Evolutionary conservation across 2,113 vertebrate genomes (phyloP).

Genomic region (Dolichallabes microphthalmus): DNA sequence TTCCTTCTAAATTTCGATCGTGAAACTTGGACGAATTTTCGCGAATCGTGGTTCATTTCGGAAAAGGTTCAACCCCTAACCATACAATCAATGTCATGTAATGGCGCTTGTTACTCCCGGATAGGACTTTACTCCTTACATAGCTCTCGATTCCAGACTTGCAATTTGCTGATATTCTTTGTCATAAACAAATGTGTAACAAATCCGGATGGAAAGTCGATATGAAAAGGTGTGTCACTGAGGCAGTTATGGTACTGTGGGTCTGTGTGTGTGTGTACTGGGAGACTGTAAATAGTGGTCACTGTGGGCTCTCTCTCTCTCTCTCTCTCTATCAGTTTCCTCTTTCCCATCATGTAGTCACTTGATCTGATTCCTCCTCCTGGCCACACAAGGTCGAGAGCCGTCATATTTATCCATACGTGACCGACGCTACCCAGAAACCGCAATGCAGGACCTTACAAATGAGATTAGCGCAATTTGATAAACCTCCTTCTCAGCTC

Average conservation of each 20-base stretch:
- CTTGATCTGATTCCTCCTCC: constrained; percentile 38
- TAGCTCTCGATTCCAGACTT: background rate
- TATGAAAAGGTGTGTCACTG: background rate
- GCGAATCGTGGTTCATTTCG: background rate
- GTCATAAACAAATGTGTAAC: too few relatives aligned
- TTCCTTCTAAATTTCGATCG: background rate
- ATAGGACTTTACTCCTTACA: background rate
- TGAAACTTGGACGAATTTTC: background rate
- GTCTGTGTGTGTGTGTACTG: constrained; percentile 5
- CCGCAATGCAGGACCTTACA: background rate
- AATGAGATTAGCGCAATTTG: constrained; percentile 2
- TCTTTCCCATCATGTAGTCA: constrained; percentile 32
- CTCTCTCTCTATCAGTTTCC: constrained; percentile 23
- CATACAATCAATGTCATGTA: background rate
- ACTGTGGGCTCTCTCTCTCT: background rate
- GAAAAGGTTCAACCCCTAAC: background rate
- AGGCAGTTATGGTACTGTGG: background rate
- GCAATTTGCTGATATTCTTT: background rate
- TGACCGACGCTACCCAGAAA: background rate
- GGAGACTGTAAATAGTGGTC: constrained; percentile 22
- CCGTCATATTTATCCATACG: background rate
- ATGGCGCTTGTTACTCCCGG: too few relatives aligned
- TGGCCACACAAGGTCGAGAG: constrained; percentile 52
- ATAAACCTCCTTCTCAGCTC: background rate
- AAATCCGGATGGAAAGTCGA: background rate